Percentiles rank a stretch among this genome's conserved stretches.
phyloP scores from a whole-genome alignment of 2,113 vertebrate species.

The Hymenochirus boettgeri region DNA sequence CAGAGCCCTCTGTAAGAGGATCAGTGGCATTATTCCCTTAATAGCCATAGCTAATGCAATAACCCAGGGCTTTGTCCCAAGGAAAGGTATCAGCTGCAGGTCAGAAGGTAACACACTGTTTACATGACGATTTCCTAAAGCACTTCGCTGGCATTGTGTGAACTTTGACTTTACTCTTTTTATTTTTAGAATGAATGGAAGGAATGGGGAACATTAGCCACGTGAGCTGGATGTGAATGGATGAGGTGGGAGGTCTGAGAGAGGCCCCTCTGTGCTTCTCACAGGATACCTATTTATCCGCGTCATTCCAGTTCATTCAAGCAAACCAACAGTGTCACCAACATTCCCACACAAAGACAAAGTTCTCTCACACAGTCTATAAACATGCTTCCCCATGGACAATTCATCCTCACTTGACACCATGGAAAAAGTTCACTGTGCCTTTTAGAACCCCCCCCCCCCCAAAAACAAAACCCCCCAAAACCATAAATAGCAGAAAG shows the following conservation, averaged over 20 bases:
- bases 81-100: slow-evolving; percentile 82
- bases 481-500: too few species aligned
- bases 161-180: slow-evolving; percentile 86
- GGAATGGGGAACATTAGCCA: slow-evolving; percentile 81
- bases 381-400: slow-evolving; percentile 78
- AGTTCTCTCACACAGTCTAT: slow-evolving; percentile 89
- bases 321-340: slow-evolving; percentile 81
- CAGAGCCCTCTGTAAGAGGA: slow-evolving; percentile 60
- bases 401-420: slow-evolving; percentile 76
- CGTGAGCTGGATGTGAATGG: slow-evolving; percentile 81
- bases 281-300: slow-evolving; percentile 73
- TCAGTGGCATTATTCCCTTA: slow-evolving; percentile 78
- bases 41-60: slow-evolving; percentile 89
- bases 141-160: slow-evolving; percentile 78
- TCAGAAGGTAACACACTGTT: slow-evolving; percentile 95
- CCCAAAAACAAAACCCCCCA: too few species aligned
- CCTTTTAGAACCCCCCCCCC: slow-evolving; percentile 40
- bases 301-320: slow-evolving; percentile 83
- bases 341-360: slow-evolving; percentile 84
- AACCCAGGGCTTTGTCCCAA: slow-evolving; percentile 76
- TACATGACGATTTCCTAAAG: slow-evolving; percentile 89
- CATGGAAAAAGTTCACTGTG: slow-evolving; percentile 63
- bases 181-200: slow-evolving; percentile 76
- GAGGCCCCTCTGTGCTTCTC: slow-evolving; percentile 54
- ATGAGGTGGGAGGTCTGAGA: slow-evolving; percentile 79